Conservation (phyloP, 2,797 vertebrate genomes). For the Eulemur rubriventer region DNA sequence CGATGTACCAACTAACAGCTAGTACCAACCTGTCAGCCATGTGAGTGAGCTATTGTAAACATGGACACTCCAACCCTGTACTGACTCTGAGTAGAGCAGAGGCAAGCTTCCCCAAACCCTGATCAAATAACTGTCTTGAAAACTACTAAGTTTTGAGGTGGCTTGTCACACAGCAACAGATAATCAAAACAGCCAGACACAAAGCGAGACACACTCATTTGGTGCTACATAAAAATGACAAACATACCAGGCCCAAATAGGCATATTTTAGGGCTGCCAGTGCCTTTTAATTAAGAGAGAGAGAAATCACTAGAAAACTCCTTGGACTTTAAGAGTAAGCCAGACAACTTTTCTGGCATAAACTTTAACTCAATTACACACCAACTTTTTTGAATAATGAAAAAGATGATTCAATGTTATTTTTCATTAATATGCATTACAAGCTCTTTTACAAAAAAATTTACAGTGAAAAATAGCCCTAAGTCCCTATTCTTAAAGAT, state of each 20-base stretch:
- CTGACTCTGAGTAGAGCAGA: neutral
- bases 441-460: neutral
- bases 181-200: neutral
- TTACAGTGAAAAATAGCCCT: neutral
- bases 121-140: neutral
- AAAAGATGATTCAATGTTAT: neutral
- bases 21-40: neutral
- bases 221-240: neutral
- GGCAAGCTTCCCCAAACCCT: neutral
- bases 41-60: too few species aligned
- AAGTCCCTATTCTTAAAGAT: neutral
- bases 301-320: slow-evolving; percentile 11
- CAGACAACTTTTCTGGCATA: neutral
- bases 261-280: neutral
- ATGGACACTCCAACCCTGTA: neutral
- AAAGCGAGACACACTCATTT: neutral
- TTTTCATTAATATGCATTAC: neutral
- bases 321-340: neutral
- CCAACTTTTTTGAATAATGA: neutral
- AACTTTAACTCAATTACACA: neutral
- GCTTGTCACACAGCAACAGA: neutral
- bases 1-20: neutral
- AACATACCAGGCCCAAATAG: neutral
- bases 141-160: neutral
- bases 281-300: neutral